Conservation (phyloP, 2,888 invertebrate species). For the Artemia sinica region DNA sequence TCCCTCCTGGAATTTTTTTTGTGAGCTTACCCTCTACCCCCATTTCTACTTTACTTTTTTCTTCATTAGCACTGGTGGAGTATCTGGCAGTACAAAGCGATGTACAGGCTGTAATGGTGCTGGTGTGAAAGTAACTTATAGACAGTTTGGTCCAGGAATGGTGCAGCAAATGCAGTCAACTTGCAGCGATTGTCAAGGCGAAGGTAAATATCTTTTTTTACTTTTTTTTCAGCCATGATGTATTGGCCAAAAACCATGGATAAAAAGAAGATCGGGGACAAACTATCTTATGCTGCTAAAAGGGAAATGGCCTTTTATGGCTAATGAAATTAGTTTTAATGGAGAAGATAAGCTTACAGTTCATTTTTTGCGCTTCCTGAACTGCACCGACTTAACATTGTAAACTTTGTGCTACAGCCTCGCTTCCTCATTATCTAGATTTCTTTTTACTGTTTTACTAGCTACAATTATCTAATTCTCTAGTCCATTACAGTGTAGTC, state of each 20-base stretch:
- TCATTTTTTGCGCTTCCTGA: no score
- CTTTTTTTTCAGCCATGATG: no score
- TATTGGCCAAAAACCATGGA: no score
- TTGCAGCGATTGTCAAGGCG: slow-evolving; percentile 34
- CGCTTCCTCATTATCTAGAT: background rate
- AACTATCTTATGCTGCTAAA: no score
- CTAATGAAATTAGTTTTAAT: no score
- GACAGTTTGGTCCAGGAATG: slow-evolving; percentile 43
- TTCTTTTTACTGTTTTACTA: slow-evolving; percentile 38
- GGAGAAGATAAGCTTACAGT: no score
- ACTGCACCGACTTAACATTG: no score
- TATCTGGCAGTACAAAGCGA: slow-evolving; percentile 44
- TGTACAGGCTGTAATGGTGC: slow-evolving; percentile 60
- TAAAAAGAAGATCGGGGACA: no score
- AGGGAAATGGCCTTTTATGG: no score
- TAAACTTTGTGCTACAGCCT: no score
- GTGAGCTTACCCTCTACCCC: slow-evolving; percentile 22
- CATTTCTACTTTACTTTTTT: slow-evolving; percentile 23
- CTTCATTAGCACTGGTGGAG: slow-evolving; percentile 41
- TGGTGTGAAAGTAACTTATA: slow-evolving; percentile 53
- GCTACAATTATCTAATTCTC: background rate
- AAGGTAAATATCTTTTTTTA: slow-evolving; percentile 31
- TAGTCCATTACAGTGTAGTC: no score
- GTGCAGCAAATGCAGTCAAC: slow-evolving; percentile 29
- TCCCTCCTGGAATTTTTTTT: background rate